Evolutionary conservation across 2,797 vertebrate species (phyloP), one percentile per base, ranked within the genome.

Genomic region (Sylvia borin): DNA sequence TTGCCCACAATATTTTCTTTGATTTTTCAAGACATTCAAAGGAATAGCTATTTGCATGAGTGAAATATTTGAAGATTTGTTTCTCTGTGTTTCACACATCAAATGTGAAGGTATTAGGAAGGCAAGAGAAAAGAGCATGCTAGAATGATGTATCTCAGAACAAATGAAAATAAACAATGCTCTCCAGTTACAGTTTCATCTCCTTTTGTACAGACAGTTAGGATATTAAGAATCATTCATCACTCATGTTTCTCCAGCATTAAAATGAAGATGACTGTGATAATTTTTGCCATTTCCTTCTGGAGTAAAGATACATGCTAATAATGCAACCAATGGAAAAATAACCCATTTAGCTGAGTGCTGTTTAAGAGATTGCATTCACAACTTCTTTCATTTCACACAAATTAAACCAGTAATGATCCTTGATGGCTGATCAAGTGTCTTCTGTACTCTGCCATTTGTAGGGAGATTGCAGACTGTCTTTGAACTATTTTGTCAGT

Each of bases 291-390:
- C 79, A 95, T 96, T 97, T 97, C 93, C 93, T 95, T 75, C 70
- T 72, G 47, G 65, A 71, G 61, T 54, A 94, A 89, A 91, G 91
- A 71, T 80, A 88, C 78, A 88, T 55, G 42, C 24, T 91, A 91
- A 85, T 89, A 91, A 68, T 77, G 36, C 68, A 85, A 91, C 65
- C 89, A 75, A 72, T 94, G 93, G 92, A 90, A 94, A 93, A 93
- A 90, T 92, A 96, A 96, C 65, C 51, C 48, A 51, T 95, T 96
- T 95, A 96, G 91, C 84, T 85, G 84, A 96, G 91, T 93, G 93
- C 89, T 83, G 43, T 67, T 93, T 71, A 75, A 71, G 72, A 91
- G 75, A 78, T 88, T 88, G 78, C 79, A 72, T 93, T 92, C 88
- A 89, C 66, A 90, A 82, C 80, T 92, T 85, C 90, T 93, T 88